These are phyloP conservation scores for Clarias magur DNA, from an alignment of 2,113 vertebrate species.

Conservation along the genomic window DNA sequence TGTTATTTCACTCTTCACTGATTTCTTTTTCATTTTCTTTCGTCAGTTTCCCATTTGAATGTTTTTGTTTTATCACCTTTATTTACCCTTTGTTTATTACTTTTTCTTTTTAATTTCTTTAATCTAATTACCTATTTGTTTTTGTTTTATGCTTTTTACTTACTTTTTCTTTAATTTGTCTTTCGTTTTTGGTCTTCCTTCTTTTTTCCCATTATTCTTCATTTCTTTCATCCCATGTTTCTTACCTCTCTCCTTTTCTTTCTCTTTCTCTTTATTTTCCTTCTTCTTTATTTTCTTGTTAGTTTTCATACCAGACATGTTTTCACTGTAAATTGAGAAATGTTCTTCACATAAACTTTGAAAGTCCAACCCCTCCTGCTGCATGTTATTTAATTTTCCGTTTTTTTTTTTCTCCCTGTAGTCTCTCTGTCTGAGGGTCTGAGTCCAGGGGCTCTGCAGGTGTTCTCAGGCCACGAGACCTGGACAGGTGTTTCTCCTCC, in stretches of 20 bases:
- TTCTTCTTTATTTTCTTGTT: background rate
- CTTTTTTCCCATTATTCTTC: background rate
- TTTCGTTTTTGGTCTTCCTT: background rate
- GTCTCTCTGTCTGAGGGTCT: constrained; percentile 69
- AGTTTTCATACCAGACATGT: background rate
- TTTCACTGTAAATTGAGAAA: background rate
- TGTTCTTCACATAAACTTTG: background rate
- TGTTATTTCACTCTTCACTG: background rate
- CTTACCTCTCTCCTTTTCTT: background rate
- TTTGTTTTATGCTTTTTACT: background rate
- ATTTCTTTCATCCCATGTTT: background rate
- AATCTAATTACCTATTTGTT: background rate
- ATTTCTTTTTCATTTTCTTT: background rate
- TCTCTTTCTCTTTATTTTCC: background rate
- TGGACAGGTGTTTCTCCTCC: constrained; percentile 78
- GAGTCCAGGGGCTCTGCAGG: constrained; percentile 77
- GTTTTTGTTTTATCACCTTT: background rate
- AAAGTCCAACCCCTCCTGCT: background rate
- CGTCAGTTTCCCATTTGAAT: background rate
- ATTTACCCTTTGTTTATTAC: background rate
- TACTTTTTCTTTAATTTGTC: background rate
- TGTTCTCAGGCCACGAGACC: constrained; percentile 79
- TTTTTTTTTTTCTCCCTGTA: constrained; percentile 9
- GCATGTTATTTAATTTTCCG: background rate
- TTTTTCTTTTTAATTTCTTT: background rate